phyloP scores from a whole-genome alignment of 2,113 vertebrate species.

The Chamaetylas fuelleborni region DNA sequence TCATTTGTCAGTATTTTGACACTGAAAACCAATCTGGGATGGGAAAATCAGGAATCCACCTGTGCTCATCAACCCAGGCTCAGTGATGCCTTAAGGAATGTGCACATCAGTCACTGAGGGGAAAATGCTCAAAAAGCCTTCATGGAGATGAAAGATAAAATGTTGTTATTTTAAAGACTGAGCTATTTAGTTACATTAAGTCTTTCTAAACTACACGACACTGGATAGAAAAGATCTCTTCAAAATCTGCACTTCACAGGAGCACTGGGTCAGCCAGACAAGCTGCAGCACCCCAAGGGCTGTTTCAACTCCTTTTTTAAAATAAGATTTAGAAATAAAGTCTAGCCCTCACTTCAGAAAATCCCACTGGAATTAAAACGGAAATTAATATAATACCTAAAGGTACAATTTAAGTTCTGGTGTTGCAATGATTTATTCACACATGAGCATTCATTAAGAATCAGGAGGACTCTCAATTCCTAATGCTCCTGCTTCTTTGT shows the following conservation, averaged over 20 bases:
- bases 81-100: not conserved
- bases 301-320: not conserved
- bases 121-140: not conserved
- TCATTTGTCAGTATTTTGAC: not conserved
- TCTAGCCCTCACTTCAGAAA: not conserved
- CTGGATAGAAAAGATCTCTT: not conserved
- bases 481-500: not conserved
- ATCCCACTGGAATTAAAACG: not conserved
- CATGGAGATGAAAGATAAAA: not conserved
- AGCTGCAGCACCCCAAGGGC: not conserved
- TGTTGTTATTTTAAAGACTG: not conserved
- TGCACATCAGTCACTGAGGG: not conserved
- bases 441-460: not conserved
- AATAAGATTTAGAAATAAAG: not conserved
- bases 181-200: not conserved
- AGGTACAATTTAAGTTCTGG: not conserved
- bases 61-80: not conserved
- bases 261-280: not conserved
- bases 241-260: not conserved
- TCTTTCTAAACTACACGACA: accelerated
- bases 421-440: not conserved
- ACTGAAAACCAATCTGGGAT: slow-evolving; percentile 43
- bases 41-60: slow-evolving; percentile 35
- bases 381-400: not conserved
- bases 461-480: not conserved